phyloP scores from a whole-genome alignment of 2,888 invertebrate genomes.

The Caenorhabditis sp. region DNA sequence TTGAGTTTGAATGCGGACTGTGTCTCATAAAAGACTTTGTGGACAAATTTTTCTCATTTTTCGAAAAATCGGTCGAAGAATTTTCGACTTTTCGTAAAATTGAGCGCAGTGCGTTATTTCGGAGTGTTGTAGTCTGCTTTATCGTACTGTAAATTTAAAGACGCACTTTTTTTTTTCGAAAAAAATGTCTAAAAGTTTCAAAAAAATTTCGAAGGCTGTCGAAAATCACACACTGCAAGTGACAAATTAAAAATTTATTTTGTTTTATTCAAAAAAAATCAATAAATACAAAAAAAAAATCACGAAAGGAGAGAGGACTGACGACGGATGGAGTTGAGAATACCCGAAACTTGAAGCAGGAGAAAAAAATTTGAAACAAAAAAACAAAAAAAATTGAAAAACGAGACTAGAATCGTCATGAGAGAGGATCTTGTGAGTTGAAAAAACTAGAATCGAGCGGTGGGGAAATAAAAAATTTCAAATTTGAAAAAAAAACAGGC shows the following conservation, averaged over 20 bases:
- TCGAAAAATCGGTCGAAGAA: too few relatives aligned
- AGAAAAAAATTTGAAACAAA: conserved; percentile 22
- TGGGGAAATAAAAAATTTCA: not conserved
- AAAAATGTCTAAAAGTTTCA: too few relatives aligned
- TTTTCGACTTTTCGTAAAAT: too few relatives aligned
- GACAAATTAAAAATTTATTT: not conserved
- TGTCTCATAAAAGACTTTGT: too few relatives aligned
- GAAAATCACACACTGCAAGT: too few relatives aligned
- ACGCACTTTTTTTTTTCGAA: too few relatives aligned
- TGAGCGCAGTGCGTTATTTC: too few relatives aligned
- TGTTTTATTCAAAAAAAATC: not conserved
- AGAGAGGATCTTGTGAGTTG: conserved; percentile 47
- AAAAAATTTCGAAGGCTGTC: too few relatives aligned
- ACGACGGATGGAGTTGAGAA: conserved; percentile 13
- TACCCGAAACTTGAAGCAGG: conserved; percentile 24
- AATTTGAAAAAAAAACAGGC: conserved; percentile 2
- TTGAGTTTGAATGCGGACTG: too few relatives aligned
- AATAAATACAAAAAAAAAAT: conserved; percentile 13
- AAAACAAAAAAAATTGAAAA: conserved; percentile 8
- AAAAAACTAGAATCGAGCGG: conserved; percentile 26
- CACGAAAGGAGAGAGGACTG: not conserved
- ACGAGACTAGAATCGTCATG: conserved; percentile 60
- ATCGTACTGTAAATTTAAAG: too few relatives aligned
- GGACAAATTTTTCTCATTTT: too few relatives aligned
- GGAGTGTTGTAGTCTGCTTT: too few relatives aligned